Conservation (phyloP, 2,888 invertebrate species). For the Sinelater perroti region DNA sequence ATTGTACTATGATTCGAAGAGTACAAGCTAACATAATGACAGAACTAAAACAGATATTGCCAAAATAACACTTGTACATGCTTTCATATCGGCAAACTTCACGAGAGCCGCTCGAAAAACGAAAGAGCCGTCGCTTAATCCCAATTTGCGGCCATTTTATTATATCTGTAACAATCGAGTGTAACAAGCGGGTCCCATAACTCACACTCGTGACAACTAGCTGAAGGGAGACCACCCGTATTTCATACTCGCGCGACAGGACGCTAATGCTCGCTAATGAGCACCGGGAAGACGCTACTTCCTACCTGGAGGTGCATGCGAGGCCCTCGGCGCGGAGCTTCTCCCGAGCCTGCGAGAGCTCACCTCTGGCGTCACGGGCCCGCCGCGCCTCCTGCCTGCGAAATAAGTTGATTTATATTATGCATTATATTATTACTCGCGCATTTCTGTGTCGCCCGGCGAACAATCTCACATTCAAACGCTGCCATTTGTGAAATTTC, state of each 20-base stretch:
- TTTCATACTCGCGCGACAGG: slow-evolving; percentile 43
- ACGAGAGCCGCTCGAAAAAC: slow-evolving; percentile 6
- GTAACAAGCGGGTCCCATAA: slow-evolving; percentile 45
- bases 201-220: slow-evolving; percentile 42
- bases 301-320: slow-evolving; percentile 30
- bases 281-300: slow-evolving; percentile 43
- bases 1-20: too few species aligned
- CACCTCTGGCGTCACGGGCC: slow-evolving; percentile 14
- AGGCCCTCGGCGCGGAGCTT: background rate
- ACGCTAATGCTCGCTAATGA: slow-evolving; percentile 42
- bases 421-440: slow-evolving; percentile 50
- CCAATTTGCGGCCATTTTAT: slow-evolving; percentile 44
- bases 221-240: slow-evolving; percentile 46
- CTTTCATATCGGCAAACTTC: slow-evolving; percentile 17
- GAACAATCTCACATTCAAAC: slow-evolving; percentile 48
- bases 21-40: too few species aligned
- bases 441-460: slow-evolving; percentile 45
- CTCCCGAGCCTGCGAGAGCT: background rate
- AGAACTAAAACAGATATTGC: too few species aligned
- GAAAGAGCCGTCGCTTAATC: slow-evolving; percentile 21
- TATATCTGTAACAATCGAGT: slow-evolving; percentile 44
- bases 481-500: slow-evolving; percentile 48
- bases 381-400: slow-evolving; percentile 20
- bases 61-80: too few species aligned
- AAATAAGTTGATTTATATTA: slow-evolving; percentile 49